Percentiles rank a stretch among this genome's conserved stretches.
Conservation (phyloP, 2,888 invertebrate species). For the Campopleginae sp. region DNA sequence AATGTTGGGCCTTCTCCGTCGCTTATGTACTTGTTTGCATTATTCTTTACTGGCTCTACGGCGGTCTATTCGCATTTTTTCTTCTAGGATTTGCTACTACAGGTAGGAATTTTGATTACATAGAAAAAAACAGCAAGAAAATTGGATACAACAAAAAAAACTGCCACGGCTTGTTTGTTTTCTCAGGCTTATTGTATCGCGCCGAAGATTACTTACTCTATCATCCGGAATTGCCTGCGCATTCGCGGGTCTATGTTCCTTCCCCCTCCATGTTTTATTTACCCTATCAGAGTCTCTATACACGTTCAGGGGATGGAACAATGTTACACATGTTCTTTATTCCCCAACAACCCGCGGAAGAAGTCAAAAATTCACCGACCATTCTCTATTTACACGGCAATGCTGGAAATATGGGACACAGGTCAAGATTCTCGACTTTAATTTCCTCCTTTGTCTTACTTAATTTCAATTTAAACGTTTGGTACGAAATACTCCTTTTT, state of each 20-base stretch:
- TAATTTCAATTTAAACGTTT: not conserved
- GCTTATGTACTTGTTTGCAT: constrained; percentile 90
- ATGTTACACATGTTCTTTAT: constrained; percentile 93
- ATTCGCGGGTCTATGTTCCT: constrained; percentile 94
- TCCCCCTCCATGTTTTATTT: constrained; percentile 94
- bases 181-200: constrained; percentile 92
- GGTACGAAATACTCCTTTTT: constrained; percentile 12
- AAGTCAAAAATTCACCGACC: constrained; percentile 90
- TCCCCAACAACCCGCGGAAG: constrained; percentile 88
- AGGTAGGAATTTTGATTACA: constrained; percentile 83
- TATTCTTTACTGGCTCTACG: constrained; percentile 93
- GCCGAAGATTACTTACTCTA: constrained; percentile 94
- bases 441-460: not conserved
- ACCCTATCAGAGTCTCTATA: constrained; percentile 93
- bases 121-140: not conserved
- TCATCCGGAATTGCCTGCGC: constrained; percentile 95
- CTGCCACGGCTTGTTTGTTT: constrained; percentile 4
- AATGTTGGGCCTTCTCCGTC: constrained; percentile 92
- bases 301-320: constrained; percentile 91
- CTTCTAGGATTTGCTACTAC: constrained; percentile 89
- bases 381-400: constrained; percentile 97
- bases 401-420: constrained; percentile 98
- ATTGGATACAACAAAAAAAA: not conserved
- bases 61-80: constrained; percentile 89
- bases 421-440: constrained; percentile 83